Evolutionary conservation across 2,113 vertebrate species (phyloP), one percentile per base, ranked within the genome.

Genomic region (Phrynosoma blainvillii): DNA sequence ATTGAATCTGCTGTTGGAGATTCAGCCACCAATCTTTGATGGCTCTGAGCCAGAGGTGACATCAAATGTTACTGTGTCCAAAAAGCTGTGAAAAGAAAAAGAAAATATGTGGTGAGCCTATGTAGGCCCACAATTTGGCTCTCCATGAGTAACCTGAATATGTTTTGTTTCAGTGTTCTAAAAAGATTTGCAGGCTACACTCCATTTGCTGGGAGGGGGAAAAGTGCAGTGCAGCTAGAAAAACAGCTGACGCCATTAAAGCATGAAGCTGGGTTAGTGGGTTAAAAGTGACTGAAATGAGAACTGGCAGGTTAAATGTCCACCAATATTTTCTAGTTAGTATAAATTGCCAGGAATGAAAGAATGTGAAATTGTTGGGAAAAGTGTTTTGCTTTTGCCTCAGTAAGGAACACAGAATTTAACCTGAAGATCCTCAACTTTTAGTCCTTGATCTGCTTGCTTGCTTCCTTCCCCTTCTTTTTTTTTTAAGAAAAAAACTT

Each of bases 101-200:
- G 52, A 16, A 12, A 16, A 75, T 12, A 7, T 6, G 10, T 2
- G 47, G 68, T 56, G 25, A 54, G 59, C 59, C 59, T 62, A 62
- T 62, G 59, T 62, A 66, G 36, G 20, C 59, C 59, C n/a, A 93
- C 83, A 88, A 87, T 91, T 94, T 75, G 89, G 90, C 94, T 96
- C 93, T 93, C 90, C 92, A 93, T 90, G 81, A 56, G 85, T 84
- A 73, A 93, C 91, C 89, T 89, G 88, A 82, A 91, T 85, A 89
- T 62, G 59, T 93, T 93, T 91, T 94, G 91, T 95, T 96, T 95
- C 89, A 91, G 84, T 91, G 86, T 92, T 95, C 92, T 92, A 90
- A 90, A 93, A 94, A 85, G 86, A 82, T 89, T 90, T 95, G 89
- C 86, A 90, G 93, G 84, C 76, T 91, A 89, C 93, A 87, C 92